Base-by-base conservation (phyloP, 2,113 vertebrate genomes). In the Uria aalge region DNA sequence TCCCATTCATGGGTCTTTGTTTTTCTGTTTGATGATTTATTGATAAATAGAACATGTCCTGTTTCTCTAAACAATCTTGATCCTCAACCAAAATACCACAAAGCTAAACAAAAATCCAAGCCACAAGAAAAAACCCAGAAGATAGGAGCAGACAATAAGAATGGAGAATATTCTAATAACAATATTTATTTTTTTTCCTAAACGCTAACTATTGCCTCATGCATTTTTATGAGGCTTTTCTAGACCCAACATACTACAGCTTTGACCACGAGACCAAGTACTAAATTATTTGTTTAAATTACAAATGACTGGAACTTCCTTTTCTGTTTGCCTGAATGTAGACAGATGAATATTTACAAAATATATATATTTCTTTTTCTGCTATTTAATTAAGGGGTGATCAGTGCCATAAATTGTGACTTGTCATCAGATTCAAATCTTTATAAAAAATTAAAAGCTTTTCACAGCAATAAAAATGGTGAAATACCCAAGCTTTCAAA, bases 1-100 rank as follows among this genome's bases (percentile, higher is more conserved):
- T 82, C 45, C 20, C 41, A 15, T 82, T 87, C 81, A 18, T 3
- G 85, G 92, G 34, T 67, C 74, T 76, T 90, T 78, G 53, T 0
- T 77, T 92, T 40, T 73, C 57, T 90, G 66, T 95, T 89, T 96
- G 91, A 95, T 96, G 92, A 94, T 95, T 97, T 97, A 97, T 96
- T 97, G 92, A 97, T 96, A 91, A 74, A 73, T 15, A 79, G 69
- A 92, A 91, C 1, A 11, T 87, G 80, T 73, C 38, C 34, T 95
- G 84, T 87, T 92, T 89, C 60, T 92, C 62, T 90, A 8, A 4
- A 43, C 20, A 66, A 0, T 75, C 80, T 87, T 47, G 41, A 69
- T 85, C 66, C 74, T 75, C 60, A 63, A 86, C 41, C 15, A 41
- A 84, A 95, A 52, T 45, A 73, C 34, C 17, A 23, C 47, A 80